A percentile compares a stretch with the other conserved stretches of the same genome.
phyloP scores from a whole-genome alignment of 1,140 invertebrate genomes.

The Drosophila rufa region DNA sequence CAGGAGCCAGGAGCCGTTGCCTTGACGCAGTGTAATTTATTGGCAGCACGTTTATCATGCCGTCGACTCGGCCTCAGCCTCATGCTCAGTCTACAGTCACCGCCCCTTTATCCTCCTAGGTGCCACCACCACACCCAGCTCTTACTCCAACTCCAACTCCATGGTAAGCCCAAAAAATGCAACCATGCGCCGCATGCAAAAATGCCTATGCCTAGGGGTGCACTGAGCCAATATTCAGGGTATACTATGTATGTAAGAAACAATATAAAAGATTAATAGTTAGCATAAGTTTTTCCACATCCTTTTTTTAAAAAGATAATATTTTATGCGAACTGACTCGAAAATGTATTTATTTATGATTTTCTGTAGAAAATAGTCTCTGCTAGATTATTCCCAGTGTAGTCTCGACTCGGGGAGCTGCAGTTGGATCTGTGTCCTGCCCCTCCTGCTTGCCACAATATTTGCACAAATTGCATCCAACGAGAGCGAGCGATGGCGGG shows the following conservation, averaged over 20 bases:
- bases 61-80: slow-evolving; percentile 58
- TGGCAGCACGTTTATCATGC: slow-evolving; percentile 83
- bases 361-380: background rate
- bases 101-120: background rate
- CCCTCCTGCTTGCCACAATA: slow-evolving; percentile 58
- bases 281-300: background rate
- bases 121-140: slow-evolving; percentile 11
- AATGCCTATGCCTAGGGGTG: slow-evolving; percentile 68
- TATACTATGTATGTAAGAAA: background rate
- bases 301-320: background rate
- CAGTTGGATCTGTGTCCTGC: slow-evolving; percentile 40
- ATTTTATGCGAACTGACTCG: too few species aligned
- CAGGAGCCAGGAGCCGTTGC: slow-evolving; percentile 40
- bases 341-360: too few species aligned
- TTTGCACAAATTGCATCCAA: slow-evolving; percentile 75
- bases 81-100: slow-evolving; percentile 15
- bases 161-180: slow-evolving; percentile 79
- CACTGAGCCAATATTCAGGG: slow-evolving; percentile 2
- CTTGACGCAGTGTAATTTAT: slow-evolving; percentile 84
- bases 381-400: background rate
- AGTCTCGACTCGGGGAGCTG: slow-evolving; percentile 16
- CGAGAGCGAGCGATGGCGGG: slow-evolving; percentile 44
- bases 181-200: slow-evolving; percentile 81
- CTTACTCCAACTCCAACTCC: slow-evolving; percentile 9
- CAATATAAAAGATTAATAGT: background rate